phyloP scores from a whole-genome alignment of 2,113 vertebrate species.

The Casuarius casuarius region DNA sequence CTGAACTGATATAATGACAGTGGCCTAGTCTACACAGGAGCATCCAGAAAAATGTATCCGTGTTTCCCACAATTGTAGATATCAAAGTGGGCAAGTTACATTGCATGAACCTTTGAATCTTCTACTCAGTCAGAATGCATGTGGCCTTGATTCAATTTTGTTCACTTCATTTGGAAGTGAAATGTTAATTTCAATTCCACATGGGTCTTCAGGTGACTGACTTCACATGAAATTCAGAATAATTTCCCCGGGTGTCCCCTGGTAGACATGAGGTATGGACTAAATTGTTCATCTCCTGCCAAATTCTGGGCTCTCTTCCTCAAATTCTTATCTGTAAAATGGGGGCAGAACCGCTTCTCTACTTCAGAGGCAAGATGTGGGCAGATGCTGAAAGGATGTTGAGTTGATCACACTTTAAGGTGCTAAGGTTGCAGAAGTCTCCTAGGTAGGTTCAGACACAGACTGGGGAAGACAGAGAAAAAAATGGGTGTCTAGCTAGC shows the following conservation, averaged over 20 bases:
- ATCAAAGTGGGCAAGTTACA: rapidly evolving
- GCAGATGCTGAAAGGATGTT: background rate
- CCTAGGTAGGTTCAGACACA: background rate
- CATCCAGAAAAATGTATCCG: background rate
- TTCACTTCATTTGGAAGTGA: background rate
- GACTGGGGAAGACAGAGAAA: background rate
- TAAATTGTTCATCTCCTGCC: background rate
- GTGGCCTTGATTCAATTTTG: background rate
- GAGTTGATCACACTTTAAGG: background rate
- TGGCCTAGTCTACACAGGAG: background rate
- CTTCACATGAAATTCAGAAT: background rate
- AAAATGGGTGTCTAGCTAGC: background rate
- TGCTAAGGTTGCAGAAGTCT: background rate
- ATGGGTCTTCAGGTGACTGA: background rate
- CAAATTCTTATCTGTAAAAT: background rate
- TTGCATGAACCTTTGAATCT: background rate
- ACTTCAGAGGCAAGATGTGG: background rate
- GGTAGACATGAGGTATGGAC: background rate
- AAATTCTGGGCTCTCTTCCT: background rate
- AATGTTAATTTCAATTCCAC: background rate
- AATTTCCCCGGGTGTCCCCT: background rate
- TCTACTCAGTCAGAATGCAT: background rate
- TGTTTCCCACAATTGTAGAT: background rate
- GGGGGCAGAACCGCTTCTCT: background rate
- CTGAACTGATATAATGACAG: background rate